phyloP scores from a whole-genome alignment of 2,797 vertebrate species.

The Lateolabrax maculatus region DNA sequence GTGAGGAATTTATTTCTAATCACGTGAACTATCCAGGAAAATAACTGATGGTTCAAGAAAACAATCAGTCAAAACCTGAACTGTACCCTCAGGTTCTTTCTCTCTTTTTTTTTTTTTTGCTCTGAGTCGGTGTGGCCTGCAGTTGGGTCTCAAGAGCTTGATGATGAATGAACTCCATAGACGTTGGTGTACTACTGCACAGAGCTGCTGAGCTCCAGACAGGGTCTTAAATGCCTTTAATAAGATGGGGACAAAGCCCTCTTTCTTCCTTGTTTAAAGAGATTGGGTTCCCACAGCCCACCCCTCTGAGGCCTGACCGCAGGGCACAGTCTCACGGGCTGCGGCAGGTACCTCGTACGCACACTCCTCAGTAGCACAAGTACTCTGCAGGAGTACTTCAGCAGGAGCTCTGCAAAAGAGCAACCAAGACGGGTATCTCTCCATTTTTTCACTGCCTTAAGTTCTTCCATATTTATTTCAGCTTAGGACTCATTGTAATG shows the following conservation, averaged over 20 bases:
- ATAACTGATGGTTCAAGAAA: slow-evolving; percentile 37
- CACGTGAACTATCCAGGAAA: slow-evolving; percentile 25
- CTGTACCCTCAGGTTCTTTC: slow-evolving; percentile 9
- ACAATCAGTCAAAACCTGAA: slow-evolving; percentile 51
- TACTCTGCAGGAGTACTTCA: slow-evolving; percentile 34
- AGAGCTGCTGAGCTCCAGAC: slow-evolving; percentile 76
- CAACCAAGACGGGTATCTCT: slow-evolving; percentile 16
- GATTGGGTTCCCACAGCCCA: slow-evolving; percentile 83
- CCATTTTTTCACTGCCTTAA: not conserved
- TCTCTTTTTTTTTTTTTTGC: not conserved
- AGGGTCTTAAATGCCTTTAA: slow-evolving; percentile 85
- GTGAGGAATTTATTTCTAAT: slow-evolving; percentile 40
- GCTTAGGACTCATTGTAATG: not conserved
- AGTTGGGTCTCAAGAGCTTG: slow-evolving; percentile 59
- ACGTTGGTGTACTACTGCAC: slow-evolving; percentile 61
- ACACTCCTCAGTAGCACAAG: slow-evolving; percentile 39
- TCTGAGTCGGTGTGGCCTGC: slow-evolving; percentile 35
- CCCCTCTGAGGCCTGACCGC: slow-evolving; percentile 74
- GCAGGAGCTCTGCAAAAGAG: slow-evolving; percentile 30
- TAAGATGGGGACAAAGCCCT: slow-evolving; percentile 84
- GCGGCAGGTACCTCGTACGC: slow-evolving; percentile 70
- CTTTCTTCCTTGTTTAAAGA: slow-evolving; percentile 84
- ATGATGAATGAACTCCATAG: slow-evolving; percentile 74
- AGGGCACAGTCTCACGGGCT: slow-evolving; percentile 60
- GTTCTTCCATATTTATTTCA: slow-evolving; percentile 4